Base-by-base conservation (phyloP, 2,888 invertebrate species). In the Leptura quadrifasciata region DNA sequence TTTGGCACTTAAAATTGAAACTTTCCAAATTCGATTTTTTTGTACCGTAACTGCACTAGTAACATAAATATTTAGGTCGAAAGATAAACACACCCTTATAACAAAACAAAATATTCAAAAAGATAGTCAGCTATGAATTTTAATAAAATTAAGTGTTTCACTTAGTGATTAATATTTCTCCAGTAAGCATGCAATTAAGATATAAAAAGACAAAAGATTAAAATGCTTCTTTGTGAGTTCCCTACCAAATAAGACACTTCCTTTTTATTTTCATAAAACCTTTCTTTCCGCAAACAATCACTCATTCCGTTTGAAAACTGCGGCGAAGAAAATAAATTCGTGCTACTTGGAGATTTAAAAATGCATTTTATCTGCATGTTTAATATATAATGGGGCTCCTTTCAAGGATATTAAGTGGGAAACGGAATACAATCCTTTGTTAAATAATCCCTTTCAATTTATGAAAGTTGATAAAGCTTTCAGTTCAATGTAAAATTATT, bases 331-430 rank as follows among this genome's bases (percentile, higher is more conserved):
- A 69, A 55, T 57, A 57, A 69, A 57, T 69, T 69, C 55, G 35
- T 70, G 58, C 21, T 35, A 35, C 55, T 70, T 21, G 18, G 35
- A n/a, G 58, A 70, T 70, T 70, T 70, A 70, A 70, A 58, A 70
- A 70, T 70, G 70, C 70, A 70, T 58, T 58, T 58, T 47, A 15
- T 27, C 35, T 70, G 70, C 70, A 70, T 70, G 70, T 57, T 58
- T 35, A 70, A 57, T 70, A 47, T 57, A 60, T 31, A 60, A 60
- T 31, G 60, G 31, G 17, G 31, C 17, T 10, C n/a, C 60, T 60
- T 31, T 31, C 15, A 17, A 1, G 21, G 57, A 47, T n/a, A 3
- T 17, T 60, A 27, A 60, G 17, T n/a, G 27, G 9, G 31, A 24
- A 47, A n/a, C n/a, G 47, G 17, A 15, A n/a, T 47, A 47, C 47